Base-by-base conservation (phyloP, 2,113 vertebrate genomes). In the Arenaria interpres region DNA sequence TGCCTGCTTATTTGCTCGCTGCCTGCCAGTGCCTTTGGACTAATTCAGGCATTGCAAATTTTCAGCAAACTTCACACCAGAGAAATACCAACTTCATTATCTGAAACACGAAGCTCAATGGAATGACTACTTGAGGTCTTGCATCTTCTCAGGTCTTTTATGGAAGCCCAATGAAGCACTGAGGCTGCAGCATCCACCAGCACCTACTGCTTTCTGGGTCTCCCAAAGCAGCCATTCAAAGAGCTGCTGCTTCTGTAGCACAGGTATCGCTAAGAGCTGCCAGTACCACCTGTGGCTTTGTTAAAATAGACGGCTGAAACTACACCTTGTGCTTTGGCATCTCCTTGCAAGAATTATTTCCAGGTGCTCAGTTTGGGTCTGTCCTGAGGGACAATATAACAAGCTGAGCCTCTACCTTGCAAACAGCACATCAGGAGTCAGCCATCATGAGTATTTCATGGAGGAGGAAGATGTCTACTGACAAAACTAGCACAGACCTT, bases 61-160 rank as follows among this genome's bases (percentile, higher is more conserved):
- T 69, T 57, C 60, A 69, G 45, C 54, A 45, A 56, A 39, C 25
- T 28, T 22, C 45, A 73, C 60, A 69, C 10, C 41, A 77, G 64
- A 43, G 68, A 50, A 88, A 45, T 2, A 57, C 6, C 4, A 5
- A 22, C 43, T 53, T 33, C 20, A 7, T 37, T 64, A 12, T 7
- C 19, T 4, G 25, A 35, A 66, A 56, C 66, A 64, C 0, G 0
- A 60, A 53, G n/a, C 41, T 32, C 32, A 22, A 5, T 4, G 46
- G 39, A 39, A 16, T 1, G n/a, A 33, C 57, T 48, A 54, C 63
- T 39, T 0, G 2, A 79, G 32, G n/a, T n/a, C 78, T 6, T 37
- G 50, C 20, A 9, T 3, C 32, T 33, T 66, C 50, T 45, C 32
- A 7, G 39, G 30, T 20, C 41, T 39, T 23, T 20, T 0, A 10